A percentile compares a stretch with the other conserved stretches of the same genome.
phyloP scores from a whole-genome alignment of 2,113 vertebrate genomes.

The Setophaga kirtlandii region DNA sequence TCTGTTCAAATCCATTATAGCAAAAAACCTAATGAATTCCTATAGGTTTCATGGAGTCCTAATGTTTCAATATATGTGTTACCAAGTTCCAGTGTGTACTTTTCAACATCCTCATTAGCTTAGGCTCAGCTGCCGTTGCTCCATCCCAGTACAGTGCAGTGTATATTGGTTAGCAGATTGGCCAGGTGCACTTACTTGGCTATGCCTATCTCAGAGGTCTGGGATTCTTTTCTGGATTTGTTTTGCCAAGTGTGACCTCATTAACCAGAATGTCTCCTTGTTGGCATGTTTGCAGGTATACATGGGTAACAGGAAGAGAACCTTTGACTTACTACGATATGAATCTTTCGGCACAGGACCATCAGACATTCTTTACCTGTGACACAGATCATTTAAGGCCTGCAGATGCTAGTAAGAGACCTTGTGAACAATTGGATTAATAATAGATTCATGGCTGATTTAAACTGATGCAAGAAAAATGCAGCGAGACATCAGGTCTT shows the following conservation, averaged over 20 bases:
- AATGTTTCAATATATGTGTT: background rate
- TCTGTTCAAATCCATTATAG: background rate
- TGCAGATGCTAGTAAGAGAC: slow-evolving; percentile 90
- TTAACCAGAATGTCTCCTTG: slow-evolving; percentile 12
- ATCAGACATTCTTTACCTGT: slow-evolving; percentile 98
- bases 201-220: background rate
- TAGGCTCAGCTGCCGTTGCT: background rate
- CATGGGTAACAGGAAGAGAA: slow-evolving; percentile 96
- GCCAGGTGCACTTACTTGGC: background rate
- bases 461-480: background rate
- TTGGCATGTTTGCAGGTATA: slow-evolving; percentile 81
- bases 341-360: slow-evolving; percentile 98
- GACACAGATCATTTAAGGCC: slow-evolving; percentile 95
- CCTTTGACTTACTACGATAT: slow-evolving; percentile 99
- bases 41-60: background rate
- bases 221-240: background rate
- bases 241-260: background rate
- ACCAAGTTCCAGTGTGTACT: background rate
- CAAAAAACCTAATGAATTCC: background rate
- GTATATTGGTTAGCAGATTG: background rate
- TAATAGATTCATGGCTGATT: background rate
- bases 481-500: background rate
- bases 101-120: background rate
- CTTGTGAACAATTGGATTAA: background rate
- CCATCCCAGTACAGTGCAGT: background rate